Evolutionary conservation across 2,888 invertebrate genomes (phyloP), one percentile per base, ranked within the genome.

Genomic region (Scaptodrosophila latifasciaeformis): DNA sequence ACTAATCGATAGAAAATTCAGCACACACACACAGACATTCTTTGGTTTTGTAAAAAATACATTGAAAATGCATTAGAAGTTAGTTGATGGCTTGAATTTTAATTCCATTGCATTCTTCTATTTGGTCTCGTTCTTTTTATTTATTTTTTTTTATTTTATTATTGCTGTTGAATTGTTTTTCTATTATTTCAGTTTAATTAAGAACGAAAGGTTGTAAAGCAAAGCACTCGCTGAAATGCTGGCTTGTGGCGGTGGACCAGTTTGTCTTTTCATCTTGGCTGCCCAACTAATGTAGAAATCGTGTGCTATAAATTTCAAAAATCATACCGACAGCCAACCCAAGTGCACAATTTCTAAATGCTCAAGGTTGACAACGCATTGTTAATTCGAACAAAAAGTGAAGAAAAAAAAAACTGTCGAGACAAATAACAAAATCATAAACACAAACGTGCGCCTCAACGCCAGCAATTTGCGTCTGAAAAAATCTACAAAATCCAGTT

Each of bases 51-150:
- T 58, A 65, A 69, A 24, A 66, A 71, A 66, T 79, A 74, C 72
- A 79, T 74, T 79, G 72, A 71, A 74, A 74, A 79, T 79, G 79
- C 72, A 74, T 74, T 74, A 74, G 80, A 79, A 66, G 54, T 53
- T 56, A 24, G 54, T 54, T 52, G 55, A 31, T 54, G 72, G 63
- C 72, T 66, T 79, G 76, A 49, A 72, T 75, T 62, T 67, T 58
- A 71, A 65, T 76, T 45, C 65, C 53, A 51, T 21, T 39, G 47
- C 54, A 42, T 48, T 21, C 37, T 29, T 35, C 35, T 54, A 10
- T 37, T 37, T 49, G 29, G 10, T 35, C 12, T n/a, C 9, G 18
- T 7, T 5, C 18, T 7, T 24, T 13, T 12, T 18, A 34, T 44
- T 27, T 44, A 30, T 37, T 6, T 15, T 34, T 34, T 13, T 34